Conservation (phyloP, 2,888 invertebrate genomes). For the Drosophila anomelani region DNA sequence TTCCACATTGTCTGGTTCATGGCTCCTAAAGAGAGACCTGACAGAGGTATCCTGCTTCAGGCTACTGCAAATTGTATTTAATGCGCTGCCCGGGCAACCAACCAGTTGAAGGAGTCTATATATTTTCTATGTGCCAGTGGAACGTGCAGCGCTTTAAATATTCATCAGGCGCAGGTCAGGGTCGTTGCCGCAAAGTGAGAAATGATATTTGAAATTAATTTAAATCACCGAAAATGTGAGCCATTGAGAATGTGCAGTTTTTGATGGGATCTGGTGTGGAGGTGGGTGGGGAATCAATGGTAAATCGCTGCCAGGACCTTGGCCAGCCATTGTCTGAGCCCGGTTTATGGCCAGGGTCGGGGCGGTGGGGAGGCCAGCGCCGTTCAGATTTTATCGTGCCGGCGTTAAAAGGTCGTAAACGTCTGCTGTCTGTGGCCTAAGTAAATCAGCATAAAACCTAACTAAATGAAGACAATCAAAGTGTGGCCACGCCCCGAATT, state of each 20-base stretch:
- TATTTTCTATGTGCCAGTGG: conserved; percentile 31
- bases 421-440: conserved; percentile 61
- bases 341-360: conserved; percentile 48
- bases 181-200: conserved; percentile 52
- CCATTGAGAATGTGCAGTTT: conserved; percentile 66
- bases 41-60: not conserved
- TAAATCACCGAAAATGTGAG: conserved; percentile 71
- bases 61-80: conserved; percentile 65
- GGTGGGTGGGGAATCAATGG: conserved; percentile 8
- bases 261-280: conserved; percentile 3
- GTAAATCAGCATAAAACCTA: conserved; percentile 79
- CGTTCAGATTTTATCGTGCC: conserved; percentile 68
- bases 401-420: conserved; percentile 71
- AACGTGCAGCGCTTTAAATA: conserved; percentile 72
- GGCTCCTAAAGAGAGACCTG: too few species aligned
- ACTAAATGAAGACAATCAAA: conserved; percentile 78
- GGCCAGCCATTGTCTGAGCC: conserved; percentile 43
- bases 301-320: conserved; percentile 33
- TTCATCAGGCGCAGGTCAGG: conserved; percentile 70
- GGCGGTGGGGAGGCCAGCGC: conserved; percentile 17
- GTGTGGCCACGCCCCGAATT: conserved; percentile 58
- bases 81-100: conserved; percentile 59
- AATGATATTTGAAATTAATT: conserved; percentile 78
- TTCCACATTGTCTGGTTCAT: conserved; percentile 53
- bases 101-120: conserved; percentile 39